Conservation (phyloP, 2,797 vertebrate species). For the Lepus oiostolus region DNA sequence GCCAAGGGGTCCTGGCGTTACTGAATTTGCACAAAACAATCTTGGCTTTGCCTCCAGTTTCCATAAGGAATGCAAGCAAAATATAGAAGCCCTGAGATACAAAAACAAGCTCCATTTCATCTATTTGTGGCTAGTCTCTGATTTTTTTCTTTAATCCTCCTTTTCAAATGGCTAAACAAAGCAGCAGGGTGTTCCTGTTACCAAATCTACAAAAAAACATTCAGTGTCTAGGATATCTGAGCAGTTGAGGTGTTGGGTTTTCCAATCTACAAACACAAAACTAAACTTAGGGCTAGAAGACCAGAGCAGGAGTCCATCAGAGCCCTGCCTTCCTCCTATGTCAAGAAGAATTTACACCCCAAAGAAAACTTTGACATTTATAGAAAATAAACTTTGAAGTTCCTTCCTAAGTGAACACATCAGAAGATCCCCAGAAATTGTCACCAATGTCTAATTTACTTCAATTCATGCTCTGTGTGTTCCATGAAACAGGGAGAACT, state of each 20-base stretch:
- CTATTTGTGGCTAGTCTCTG: constrained; percentile 53
- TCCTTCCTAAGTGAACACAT: not conserved
- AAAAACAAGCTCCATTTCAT: constrained; percentile 56
- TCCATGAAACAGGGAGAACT: not conserved
- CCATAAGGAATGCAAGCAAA: constrained; percentile 32
- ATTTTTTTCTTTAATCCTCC: constrained; percentile 73
- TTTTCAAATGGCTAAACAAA: constrained; percentile 82
- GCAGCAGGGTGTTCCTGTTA: constrained; percentile 69
- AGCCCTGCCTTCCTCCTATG: not conserved
- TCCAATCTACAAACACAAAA: constrained; percentile 51
- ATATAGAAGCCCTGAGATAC: constrained; percentile 41
- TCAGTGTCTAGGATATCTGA: constrained; percentile 52
- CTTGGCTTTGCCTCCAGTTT: constrained; percentile 55
- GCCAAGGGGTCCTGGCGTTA: constrained; percentile 57
- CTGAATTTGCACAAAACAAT: constrained; percentile 64
- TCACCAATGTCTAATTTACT: not conserved
- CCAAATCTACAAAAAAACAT: constrained; percentile 75
- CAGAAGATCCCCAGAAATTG: not conserved
- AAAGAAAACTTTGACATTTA: constrained; percentile 6
- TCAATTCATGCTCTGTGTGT: constrained; percentile 2
- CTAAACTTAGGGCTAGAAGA: constrained; percentile 29
- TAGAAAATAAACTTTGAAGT: not conserved
- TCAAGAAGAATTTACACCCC: constrained; percentile 14
- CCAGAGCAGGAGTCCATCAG: not conserved
- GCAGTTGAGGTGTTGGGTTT: constrained; percentile 67